Evolutionary conservation across 2,797 vertebrate species (phyloP), one percentile per base, ranked within the genome.

Genomic region (Pseudochromis fuscus): DNA sequence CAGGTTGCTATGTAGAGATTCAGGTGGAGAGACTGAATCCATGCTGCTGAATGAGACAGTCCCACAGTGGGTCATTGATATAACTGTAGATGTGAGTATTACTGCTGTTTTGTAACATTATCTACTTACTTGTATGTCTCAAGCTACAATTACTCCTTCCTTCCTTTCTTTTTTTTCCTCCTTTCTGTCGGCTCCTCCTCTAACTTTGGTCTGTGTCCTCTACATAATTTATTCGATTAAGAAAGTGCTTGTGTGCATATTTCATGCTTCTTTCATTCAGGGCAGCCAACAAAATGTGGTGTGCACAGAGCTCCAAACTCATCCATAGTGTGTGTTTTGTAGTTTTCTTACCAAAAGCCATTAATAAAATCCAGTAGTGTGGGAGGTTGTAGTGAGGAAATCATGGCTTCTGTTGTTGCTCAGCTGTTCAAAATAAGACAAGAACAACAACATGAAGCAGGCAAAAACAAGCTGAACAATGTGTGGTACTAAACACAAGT

Each of bases 61-160:
- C 83, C 98, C 98, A 37, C 98, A 98, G 82, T 99, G 98, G 98
- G 98, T 99, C 11, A 98, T 99, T 58, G 98, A 99, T 91, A 99
- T 99, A 92, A 99, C 98, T 84, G 98, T 99, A 91, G 98, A 99
- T 89, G 98, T 99, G 91, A 98, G 98, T 85, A 72, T 63, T 7
- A 12, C 16, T 23, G 21, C 55, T 50, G 8, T n/a, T 35, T 35
- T 13, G 25, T 16, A 48, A 30, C 19, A 12, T n/a, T 21, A 3
- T 56, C 2, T 18, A 4, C 11, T 24, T 13, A 8, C 48, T 35
- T 46, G 7, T 4, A 15, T 10, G 18, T 40, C 5, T 50, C 42
- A 12, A 11, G 21, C 15, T 50, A 7, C 8, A 21, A 44, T 21
- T 8, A 4, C 30, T 30, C 19, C 42, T 8, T 45, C 3, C 19